Conservation (phyloP, 2,797 vertebrate species). For the Xerus rutilus region DNA sequence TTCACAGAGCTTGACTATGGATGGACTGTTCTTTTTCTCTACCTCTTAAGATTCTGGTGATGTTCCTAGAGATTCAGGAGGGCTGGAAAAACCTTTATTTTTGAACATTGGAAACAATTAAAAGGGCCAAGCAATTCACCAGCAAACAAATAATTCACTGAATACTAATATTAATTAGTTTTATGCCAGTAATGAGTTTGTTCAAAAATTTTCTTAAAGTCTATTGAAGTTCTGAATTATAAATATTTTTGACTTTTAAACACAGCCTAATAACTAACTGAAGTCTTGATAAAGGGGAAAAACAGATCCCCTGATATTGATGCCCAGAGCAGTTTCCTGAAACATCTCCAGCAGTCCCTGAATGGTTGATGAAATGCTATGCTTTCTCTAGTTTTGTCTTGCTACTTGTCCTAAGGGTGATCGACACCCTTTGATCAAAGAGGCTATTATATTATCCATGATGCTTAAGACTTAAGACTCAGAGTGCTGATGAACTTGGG, state of each 20-base stretch:
- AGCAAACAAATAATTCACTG: neutral
- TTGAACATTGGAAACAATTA: neutral
- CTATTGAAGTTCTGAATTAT: conserved; percentile 20
- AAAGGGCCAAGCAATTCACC: neutral
- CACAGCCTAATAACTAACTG: neutral
- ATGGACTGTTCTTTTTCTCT: neutral
- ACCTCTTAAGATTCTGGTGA: neutral
- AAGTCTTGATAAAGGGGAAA: neutral
- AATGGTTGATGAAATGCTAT: neutral
- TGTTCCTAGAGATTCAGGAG: neutral
- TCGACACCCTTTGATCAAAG: neutral
- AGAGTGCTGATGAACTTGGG: neutral
- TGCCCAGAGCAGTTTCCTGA: neutral
- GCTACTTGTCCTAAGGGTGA: neutral
- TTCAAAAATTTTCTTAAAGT: neutral
- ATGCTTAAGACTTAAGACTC: conserved; percentile 13
- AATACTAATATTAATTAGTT: neutral
- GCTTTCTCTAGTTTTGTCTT: neutral
- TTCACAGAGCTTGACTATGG: neutral
- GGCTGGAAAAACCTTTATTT: neutral
- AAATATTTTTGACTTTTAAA: neutral
- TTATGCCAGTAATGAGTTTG: neutral
- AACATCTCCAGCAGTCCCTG: neutral
- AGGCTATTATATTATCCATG: neutral
- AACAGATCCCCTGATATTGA: neutral